Evolutionary conservation across 2,113 vertebrate species (phyloP).

Genomic region (Bubalus kerabau): DNA sequence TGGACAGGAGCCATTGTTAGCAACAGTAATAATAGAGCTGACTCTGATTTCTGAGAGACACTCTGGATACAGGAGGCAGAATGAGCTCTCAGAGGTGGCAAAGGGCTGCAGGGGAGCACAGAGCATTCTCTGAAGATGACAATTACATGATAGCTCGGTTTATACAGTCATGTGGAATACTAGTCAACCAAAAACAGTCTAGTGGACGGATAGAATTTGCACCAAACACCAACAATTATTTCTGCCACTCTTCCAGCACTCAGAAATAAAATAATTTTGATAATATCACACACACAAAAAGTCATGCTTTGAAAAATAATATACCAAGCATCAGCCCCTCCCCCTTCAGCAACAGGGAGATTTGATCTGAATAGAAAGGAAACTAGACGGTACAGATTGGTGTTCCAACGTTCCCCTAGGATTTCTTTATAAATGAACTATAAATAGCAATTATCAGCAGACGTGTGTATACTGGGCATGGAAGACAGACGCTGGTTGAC

Average conservation of each 20-base stretch:
- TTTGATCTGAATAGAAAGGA: conserved; percentile 55
- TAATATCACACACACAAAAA: background rate
- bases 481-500: conserved; percentile 35
- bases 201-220: background rate
- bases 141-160: background rate
- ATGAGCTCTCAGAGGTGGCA: background rate
- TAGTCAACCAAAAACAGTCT: background rate
- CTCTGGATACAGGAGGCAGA: background rate
- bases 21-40: conserved; percentile 53
- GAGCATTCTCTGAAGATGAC: background rate
- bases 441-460: conserved; percentile 63
- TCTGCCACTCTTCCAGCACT: background rate
- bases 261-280: conserved; percentile 44
- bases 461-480: conserved; percentile 31
- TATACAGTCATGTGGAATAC: background rate
- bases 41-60: conserved; percentile 41
- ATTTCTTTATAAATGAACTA: conserved; percentile 64
- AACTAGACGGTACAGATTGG: conserved; percentile 19
- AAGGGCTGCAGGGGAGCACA: background rate
- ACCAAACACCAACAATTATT: conserved; percentile 37
- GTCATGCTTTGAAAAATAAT: background rate
- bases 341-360: conserved; percentile 32
- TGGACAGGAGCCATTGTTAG: conserved; percentile 70
- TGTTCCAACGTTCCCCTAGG: conserved; percentile 8
- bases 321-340: conserved; percentile 16